Evolutionary conservation across 1,140 invertebrate genomes (phyloP), one percentile per base, ranked within the genome.

Genomic region (Lethrus apterus): DNA sequence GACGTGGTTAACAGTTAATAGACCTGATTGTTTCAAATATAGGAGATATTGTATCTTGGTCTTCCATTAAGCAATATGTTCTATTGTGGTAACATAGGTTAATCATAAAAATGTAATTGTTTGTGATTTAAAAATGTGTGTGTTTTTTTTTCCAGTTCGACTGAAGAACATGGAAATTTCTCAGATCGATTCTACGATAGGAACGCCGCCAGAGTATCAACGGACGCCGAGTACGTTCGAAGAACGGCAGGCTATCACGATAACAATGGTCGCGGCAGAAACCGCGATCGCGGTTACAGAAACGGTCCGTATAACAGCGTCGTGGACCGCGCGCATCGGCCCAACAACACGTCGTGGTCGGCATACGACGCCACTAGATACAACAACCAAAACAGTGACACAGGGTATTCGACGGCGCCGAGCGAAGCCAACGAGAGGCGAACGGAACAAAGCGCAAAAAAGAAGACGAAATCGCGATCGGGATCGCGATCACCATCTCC

Each of bases 381-480:
- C 44, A 50, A 54, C 52, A 59, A 56, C 54, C 58, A 60, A 51
- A 57, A 61, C 33, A 51, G 41, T 21, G 58, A 64, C 52, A 57
- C 59, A 63, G 60, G 61, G 62, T 65, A 65, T 62, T 56, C 54
- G 55, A 55, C 60, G 26, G 48, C 62, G 53, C 42, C 63, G 41
- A 50, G 56, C 19, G 52, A 56, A 18, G 53, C 36, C 42, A 63
- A 58, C 55, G 58, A 64, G 42, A 44, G 61, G 52, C 55, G 63
- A 44, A 57, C 58, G 42, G 58, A 56, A 38, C 57, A 59, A 20
- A 59, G 47, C 54, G 53, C 57, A 46, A 59, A 57, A 56, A 68
- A 70, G 64, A 68, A 70, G 41, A 65, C 67, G 32, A 74, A 74
- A 62, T 74, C 72, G 19, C 66, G 71, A 57, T 74, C 67, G 48